These are phyloP conservation scores for Girardinus metallicus DNA, from an alignment of 2,797 vertebrate genomes.

Conservation along the genomic window DNA sequence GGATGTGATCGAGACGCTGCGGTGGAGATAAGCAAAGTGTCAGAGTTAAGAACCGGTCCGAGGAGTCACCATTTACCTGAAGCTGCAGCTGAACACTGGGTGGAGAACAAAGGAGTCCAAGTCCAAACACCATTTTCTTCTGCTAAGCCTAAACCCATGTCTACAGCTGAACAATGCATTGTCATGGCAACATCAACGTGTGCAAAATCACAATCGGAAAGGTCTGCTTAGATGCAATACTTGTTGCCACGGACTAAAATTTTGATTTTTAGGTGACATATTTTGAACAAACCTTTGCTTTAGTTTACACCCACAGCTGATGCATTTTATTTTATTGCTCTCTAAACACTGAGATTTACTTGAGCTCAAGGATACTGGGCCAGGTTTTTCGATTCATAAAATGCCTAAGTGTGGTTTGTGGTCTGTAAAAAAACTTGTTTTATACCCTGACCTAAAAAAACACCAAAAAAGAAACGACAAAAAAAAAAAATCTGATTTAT, in stretches of 20 bases:
- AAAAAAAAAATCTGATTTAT: no score
- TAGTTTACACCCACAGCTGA: background rate
- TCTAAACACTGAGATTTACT: background rate
- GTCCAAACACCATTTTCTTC: background rate
- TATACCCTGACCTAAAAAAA: background rate
- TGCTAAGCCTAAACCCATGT: background rate
- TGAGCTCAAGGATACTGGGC: background rate
- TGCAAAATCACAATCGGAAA: background rate
- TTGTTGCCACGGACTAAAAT: background rate
- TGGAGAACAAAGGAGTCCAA: background rate
- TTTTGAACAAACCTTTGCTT: background rate
- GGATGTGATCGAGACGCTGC: conserved; percentile 22
- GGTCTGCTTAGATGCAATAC: background rate
- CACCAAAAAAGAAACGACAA: background rate
- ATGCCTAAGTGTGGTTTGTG: background rate
- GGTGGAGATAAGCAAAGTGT: conserved; percentile 39
- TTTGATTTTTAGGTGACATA: background rate
- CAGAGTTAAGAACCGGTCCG: conserved; percentile 27
- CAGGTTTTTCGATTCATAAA: background rate
- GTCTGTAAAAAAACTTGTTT: background rate
- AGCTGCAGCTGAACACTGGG: background rate
- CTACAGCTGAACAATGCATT: background rate
- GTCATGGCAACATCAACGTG: background rate
- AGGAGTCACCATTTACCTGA: conserved; percentile 14
- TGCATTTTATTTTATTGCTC: background rate